phyloP scores from a whole-genome alignment of 2,113 vertebrate genomes.

The Zosterops borbonicus region DNA sequence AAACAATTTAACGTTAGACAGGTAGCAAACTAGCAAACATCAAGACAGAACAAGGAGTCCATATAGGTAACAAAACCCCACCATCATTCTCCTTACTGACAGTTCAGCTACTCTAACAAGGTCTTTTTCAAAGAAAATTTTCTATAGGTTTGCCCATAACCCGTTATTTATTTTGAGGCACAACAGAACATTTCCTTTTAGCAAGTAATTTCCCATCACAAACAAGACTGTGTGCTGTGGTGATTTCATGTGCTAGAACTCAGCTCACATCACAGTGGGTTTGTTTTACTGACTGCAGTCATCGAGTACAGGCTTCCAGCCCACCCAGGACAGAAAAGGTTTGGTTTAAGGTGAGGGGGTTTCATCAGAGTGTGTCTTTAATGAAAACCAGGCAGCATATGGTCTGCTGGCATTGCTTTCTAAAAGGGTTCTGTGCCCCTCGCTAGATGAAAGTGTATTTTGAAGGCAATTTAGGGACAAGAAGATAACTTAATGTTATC shows the following conservation, averaged over 20 bases:
- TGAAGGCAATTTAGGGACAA: neutral
- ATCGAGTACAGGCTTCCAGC: neutral
- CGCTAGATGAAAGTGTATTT: neutral
- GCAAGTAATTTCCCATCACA: neutral
- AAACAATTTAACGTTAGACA: neutral
- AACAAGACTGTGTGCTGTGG: neutral
- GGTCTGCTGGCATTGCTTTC: neutral
- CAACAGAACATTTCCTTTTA: neutral
- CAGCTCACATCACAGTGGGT: rapidly evolving
- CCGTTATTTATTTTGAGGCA: neutral
- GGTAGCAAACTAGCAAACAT: neutral
- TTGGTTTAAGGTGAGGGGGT: neutral
- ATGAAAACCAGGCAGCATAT: neutral
- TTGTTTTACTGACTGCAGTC: neutral
- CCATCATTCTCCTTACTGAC: neutral
- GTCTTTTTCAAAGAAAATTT: neutral
- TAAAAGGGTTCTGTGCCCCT: neutral
- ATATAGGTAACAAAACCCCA: neutral
- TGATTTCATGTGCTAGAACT: neutral
- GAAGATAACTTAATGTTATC: neutral
- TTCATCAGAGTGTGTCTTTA: neutral
- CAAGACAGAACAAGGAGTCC: neutral
- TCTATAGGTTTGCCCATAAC: neutral
- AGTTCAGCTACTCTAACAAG: neutral
- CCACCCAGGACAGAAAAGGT: neutral